Percentiles rank a stretch among this genome's conserved stretches.
These are phyloP conservation scores for Cheilosia urbana DNA, from an alignment of 2,888 invertebrate genomes.

Conservation along the genomic window DNA sequence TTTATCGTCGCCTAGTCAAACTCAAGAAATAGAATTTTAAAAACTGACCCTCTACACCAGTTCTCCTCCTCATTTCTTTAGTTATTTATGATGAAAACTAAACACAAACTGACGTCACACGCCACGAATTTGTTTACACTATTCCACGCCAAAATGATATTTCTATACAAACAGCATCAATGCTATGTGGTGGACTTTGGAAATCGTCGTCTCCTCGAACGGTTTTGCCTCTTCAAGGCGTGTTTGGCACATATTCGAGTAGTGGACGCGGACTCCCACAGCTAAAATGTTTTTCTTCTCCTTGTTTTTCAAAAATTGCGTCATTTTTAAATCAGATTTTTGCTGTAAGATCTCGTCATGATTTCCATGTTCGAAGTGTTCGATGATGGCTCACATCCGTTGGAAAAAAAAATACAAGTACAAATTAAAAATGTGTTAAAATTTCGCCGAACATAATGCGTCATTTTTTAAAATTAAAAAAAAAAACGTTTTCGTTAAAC, in stretches of 20 bases:
- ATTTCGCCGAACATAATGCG: slow-evolving; percentile 14
- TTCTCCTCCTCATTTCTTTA: not conserved
- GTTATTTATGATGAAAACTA: slow-evolving; percentile 1
- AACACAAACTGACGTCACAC: slow-evolving; percentile 24
- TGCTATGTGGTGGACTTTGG: slow-evolving; percentile 6
- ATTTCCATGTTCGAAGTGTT: slow-evolving; percentile 6
- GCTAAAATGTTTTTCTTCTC: slow-evolving; percentile 3
- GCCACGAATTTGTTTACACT: slow-evolving; percentile 4
- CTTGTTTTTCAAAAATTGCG: slow-evolving; percentile 18
- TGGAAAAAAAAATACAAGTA: not conserved
- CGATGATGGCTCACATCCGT: slow-evolving; percentile 44
- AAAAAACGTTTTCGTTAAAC: not conserved
- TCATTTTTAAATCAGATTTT: slow-evolving; percentile 39
- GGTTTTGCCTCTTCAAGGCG: not conserved
- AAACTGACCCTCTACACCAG: not conserved
- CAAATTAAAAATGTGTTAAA: slow-evolving; percentile 18
- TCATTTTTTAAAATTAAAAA: slow-evolving; percentile 22
- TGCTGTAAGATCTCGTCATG: slow-evolving; percentile 13
- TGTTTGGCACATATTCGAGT: slow-evolving; percentile 4
- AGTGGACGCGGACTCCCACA: not conserved
- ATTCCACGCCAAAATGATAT: not conserved
- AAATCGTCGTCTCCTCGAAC: slow-evolving; percentile 8
- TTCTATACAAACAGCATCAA: slow-evolving; percentile 84
- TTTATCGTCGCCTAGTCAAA: not conserved
- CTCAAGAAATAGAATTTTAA: not conserved